Evolutionary conservation across 2,113 vertebrate species (phyloP).

Genomic region (Tenrec ecaudatus): DNA sequence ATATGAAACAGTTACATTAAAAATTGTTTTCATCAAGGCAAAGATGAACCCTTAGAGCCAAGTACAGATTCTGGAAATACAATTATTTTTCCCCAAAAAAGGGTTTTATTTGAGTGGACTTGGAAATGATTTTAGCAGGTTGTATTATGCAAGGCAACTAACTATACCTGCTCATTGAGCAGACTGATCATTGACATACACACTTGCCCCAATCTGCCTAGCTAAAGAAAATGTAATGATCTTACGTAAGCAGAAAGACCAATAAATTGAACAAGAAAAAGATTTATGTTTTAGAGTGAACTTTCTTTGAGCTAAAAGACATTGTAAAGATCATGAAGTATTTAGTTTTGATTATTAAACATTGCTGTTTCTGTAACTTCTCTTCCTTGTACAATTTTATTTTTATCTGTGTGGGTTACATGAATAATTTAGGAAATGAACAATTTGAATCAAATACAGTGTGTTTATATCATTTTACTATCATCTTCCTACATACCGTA

Average conservation of each 20-base stretch:
- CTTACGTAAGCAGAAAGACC: neutral
- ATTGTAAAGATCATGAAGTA: neutral
- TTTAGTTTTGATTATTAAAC: slow-evolving; percentile 12
- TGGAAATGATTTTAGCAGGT: slow-evolving; percentile 44
- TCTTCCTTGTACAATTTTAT: slow-evolving; percentile 36
- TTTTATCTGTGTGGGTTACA: neutral
- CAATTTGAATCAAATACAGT: slow-evolving; percentile 10
- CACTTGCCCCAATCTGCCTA: neutral
- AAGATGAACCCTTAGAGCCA: neutral
- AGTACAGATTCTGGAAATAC: neutral
- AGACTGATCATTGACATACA: neutral
- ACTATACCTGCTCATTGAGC: neutral
- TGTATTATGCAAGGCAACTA: neutral
- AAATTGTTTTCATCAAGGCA: neutral
- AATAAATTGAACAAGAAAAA: neutral
- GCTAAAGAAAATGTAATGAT: neutral
- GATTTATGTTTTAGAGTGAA: neutral
- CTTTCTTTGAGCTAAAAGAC: neutral
- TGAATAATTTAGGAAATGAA: neutral
- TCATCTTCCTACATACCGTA: no score
- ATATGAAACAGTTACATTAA: neutral
- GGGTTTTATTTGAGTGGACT: neutral
- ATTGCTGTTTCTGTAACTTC: neutral
- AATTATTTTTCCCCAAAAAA: neutral
- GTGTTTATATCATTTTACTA: neutral